Evolutionary conservation across 1,140 invertebrate species (phyloP).

Genomic region (Ceratoteleas bidentatus): DNA sequence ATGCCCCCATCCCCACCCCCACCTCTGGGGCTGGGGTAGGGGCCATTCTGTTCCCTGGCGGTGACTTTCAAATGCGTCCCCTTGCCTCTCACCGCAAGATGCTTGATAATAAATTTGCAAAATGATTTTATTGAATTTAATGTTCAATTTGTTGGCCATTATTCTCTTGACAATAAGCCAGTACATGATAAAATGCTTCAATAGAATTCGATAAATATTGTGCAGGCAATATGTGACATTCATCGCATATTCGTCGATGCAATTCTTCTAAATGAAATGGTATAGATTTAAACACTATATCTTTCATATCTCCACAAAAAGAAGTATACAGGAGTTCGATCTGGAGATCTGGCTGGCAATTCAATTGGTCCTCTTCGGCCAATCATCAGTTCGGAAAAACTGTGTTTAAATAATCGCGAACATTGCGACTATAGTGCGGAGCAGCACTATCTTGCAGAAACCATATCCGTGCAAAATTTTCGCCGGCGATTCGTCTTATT

Average conservation of each 20-base stretch:
- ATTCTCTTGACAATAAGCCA: slow-evolving; percentile 9
- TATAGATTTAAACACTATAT: slow-evolving; percentile 10
- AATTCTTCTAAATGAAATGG: slow-evolving; percentile 14
- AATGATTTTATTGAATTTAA: no score
- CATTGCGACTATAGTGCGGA: slow-evolving; percentile 14
- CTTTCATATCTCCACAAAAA: slow-evolving; percentile 16
- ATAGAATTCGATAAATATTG: slow-evolving; percentile 14
- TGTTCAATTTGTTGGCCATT: slow-evolving; percentile 17
- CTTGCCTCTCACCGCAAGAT: slow-evolving; percentile 13
- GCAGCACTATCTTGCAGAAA: slow-evolving; percentile 22
- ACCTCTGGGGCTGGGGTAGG: no score
- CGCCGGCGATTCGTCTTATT: slow-evolving; percentile 28
- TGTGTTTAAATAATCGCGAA: slow-evolving; percentile 22
- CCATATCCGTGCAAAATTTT: slow-evolving; percentile 16
- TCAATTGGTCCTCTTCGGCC: slow-evolving; percentile 25
- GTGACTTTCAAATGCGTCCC: no score
- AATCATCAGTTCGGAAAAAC: slow-evolving; percentile 49
- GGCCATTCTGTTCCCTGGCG: no score
- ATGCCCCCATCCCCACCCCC: no score
- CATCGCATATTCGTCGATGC: slow-evolving; percentile 19
- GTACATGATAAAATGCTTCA: slow-evolving; percentile 13
- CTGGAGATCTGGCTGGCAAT: slow-evolving; percentile 4
- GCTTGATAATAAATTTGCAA: neutral
- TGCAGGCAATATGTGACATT: slow-evolving; percentile 12
- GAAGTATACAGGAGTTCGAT: slow-evolving; percentile 22